Evolutionary conservation across 2,113 vertebrate species (phyloP), one percentile per base, ranked within the genome.

Genomic region (Orcinus orca): DNA sequence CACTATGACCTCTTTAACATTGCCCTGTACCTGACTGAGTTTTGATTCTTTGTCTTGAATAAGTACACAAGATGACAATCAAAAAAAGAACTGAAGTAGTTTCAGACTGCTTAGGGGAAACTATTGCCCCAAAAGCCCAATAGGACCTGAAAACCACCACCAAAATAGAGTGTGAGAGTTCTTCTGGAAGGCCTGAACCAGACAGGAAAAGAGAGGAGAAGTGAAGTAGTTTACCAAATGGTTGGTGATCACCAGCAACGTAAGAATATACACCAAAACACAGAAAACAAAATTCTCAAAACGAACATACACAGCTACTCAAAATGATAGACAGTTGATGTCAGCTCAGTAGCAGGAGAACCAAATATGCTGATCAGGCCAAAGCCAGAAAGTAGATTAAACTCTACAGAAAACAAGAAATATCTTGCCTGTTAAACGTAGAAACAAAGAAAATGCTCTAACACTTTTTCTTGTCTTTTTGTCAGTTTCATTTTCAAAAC

Each of bases 401-500:
- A 71, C 25, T 31, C 76, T 67, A 90, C 21, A 95, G 15, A 58
- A 29, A 93, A 90, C 4, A 80, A 92, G 47, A 84, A 2, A 25
- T 31, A 68, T 29, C 14, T 70, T 77, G 31, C 41, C n/a, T 41
- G 38, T 20, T 87, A 95, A 93, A 55, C 18, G 71, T 0, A 92
- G 58, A 84, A 95, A 92, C 26, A 86, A 90, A 92, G 44, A 94
- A 79, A 71, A 92, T 12, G 73, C 4, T 55, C 23, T 5, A 76
- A 47, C 25, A 89, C 98, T 98, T 98, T 99, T 99, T 98, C 98
- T 98, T 96, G 95, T 97, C 91, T 97, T 98, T 85, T 98, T 97
- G 93, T 93, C 96, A 83, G 79, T 90, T 82, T 96, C 97, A 93
- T 95, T 98, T 97, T 98, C 98, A 81, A 93, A 97, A 97, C 58